phyloP scores from a whole-genome alignment of 2,113 vertebrate species.

The Sclerurus mexicanus region DNA sequence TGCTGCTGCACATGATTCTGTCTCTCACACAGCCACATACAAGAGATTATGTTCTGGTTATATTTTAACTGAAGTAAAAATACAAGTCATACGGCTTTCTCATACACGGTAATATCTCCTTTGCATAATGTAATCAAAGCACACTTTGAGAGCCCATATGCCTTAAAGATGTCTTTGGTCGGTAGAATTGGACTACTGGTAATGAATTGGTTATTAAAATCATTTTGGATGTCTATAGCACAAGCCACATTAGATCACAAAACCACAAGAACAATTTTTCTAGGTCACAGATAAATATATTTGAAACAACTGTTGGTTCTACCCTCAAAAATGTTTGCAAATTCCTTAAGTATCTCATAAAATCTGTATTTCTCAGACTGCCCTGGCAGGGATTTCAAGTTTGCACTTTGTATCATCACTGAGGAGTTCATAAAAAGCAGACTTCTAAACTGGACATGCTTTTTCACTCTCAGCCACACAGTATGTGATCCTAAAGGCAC shows the following conservation, averaged over 20 bases:
- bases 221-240: not conserved
- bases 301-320: not conserved
- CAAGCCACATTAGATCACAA: not conserved
- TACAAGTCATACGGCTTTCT: not conserved
- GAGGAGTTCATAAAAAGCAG: not conserved
- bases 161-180: not conserved
- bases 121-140: not conserved
- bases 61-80: conserved; percentile 36
- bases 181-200: not conserved
- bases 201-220: not conserved
- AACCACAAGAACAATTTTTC: conserved; percentile 16
- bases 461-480: not conserved
- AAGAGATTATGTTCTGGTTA: not conserved
- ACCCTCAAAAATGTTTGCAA: not conserved
- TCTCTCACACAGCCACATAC: not conserved
- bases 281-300: not conserved
- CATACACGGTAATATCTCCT: not conserved
- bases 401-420: not conserved
- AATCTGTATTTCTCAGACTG: not conserved
- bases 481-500: not conserved
- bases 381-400: not conserved
- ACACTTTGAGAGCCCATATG: not conserved
- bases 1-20: not conserved
- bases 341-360: conserved; percentile 12
- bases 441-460: not conserved